Conservation (phyloP, 2,888 invertebrate species). For the Pseudococcus jackbeardsleyi region DNA sequence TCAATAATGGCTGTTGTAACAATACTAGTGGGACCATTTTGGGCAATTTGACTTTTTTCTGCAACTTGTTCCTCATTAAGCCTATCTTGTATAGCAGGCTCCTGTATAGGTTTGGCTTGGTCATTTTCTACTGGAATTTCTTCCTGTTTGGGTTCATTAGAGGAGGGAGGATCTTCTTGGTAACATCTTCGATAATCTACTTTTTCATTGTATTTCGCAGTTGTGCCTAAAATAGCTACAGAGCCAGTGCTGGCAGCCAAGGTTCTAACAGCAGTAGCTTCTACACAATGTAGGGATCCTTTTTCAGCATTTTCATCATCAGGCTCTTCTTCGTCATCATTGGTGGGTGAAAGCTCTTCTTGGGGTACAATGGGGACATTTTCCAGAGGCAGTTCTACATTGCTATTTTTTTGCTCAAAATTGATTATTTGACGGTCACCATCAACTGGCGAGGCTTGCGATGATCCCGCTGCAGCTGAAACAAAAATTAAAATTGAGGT, state of each 20-base stretch:
- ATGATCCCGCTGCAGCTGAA: conserved; percentile 46
- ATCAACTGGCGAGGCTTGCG: conserved; percentile 59
- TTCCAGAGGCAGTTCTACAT: not conserved
- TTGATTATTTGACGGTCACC: conserved; percentile 53
- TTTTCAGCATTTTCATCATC: conserved; percentile 65
- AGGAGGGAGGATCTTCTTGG: not conserved
- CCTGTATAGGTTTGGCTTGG: not conserved
- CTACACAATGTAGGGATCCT: conserved; percentile 67
- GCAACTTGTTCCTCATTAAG: not conserved
- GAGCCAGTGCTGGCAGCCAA: conserved; percentile 68
- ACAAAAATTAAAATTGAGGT: not conserved
- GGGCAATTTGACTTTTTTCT: not conserved
- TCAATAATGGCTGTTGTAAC: conserved; percentile 60
- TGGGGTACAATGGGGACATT: conserved; percentile 36
- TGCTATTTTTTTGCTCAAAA: conserved; percentile 8
- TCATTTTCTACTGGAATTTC: not conserved
- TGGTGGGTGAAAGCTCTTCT: conserved; percentile 39
- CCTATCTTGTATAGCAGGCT: not conserved
- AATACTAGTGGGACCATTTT: conserved; percentile 44
- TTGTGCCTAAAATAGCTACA: conserved; percentile 68
- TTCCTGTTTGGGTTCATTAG: not conserved
- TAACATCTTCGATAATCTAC: conserved; percentile 49
- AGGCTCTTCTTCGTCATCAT: conserved; percentile 66
- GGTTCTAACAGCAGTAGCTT: conserved; percentile 68
- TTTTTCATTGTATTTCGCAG: conserved; percentile 67